Evolutionary conservation across 2,888 invertebrate genomes (phyloP).

Genomic region (Crocallis elinguaria): DNA sequence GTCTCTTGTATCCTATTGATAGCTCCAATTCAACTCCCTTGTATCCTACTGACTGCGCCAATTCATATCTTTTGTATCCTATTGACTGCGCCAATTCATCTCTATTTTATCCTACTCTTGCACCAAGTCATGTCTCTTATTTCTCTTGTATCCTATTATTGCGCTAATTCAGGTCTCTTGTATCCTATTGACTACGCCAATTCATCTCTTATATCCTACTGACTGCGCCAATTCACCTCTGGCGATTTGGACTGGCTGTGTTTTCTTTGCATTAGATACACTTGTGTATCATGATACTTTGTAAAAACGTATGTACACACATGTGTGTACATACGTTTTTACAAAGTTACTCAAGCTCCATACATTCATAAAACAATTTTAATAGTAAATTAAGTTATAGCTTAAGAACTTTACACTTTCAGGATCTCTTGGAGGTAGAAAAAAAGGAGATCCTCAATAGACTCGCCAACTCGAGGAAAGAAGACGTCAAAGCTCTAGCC

Average conservation of each 20-base stretch:
- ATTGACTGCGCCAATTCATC: neutral
- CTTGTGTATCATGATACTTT: no score
- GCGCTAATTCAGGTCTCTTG: neutral
- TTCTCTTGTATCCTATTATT: no score
- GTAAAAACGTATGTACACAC: no score
- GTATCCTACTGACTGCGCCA: neutral
- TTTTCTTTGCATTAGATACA: no score
- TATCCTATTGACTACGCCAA: neutral
- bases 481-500: constrained; percentile 94
- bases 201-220: neutral
- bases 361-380: no score
- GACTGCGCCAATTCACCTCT: neutral
- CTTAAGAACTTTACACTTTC: constrained; percentile 26
- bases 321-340: no score
- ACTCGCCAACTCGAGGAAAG: constrained; percentile 92
- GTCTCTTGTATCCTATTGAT: no score
- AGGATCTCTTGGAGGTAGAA: constrained; percentile 71
- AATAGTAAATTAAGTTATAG: no score
- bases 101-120: no score
- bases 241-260: no score
- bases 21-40: neutral
- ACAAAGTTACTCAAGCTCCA: no score
- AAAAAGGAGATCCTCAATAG: constrained; percentile 88
- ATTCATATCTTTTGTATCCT: neutral
- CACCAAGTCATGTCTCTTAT: no score